Evolutionary conservation across 2,113 vertebrate species (phyloP), one percentile per base, ranked within the genome.

Genomic region (Antechinus flavipes): DNA sequence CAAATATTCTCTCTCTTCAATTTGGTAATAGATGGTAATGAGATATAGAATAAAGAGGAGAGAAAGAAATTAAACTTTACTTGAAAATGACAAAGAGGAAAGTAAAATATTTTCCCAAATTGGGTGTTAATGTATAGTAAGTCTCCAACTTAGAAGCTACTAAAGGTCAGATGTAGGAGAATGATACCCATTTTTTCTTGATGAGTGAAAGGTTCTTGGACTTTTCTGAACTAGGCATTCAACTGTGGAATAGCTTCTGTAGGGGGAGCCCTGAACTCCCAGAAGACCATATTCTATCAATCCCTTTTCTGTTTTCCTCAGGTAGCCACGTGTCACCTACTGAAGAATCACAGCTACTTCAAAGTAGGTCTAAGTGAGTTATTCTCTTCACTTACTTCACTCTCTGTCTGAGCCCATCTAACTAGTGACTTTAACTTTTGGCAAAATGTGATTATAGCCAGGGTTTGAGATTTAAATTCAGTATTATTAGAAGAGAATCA

Each of bases 131-230:
- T 42, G 19, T 42, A 84, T 42, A 42, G n/a, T 9, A 49, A 8
- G 35, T 76, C n/a, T 76, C 91, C 93, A 93, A 90, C 53, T 42
- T 97, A 96, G 94, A 97, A 98, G 25, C 96, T 97, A 96, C 53
- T 47, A 47, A 95, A 96, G 54, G 56, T 93, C 96, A 94, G 90
- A 93, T 61, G 92, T 35, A 84, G 50, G 96, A 93, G 97, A 97
- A 93, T 91, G 93, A 95, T 91, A 2, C 0, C 90, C 93, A 76
- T 2, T 89, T 97, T 97, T 98, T 95, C 52, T 96, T 96, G 84
- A 90, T 93, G 93, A 98, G 97, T 98, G 96, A 98, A 96, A 91
- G 58, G 30, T 92, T 97, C 95, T 98, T 98, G 97, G 98, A 93
- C 96, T 93, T 97, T 95, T 90, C 94, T 91, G 68, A 47, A 50